Percentiles rank a stretch among this genome's conserved stretches.
These are phyloP conservation scores for Asarcornis scutulata DNA, from an alignment of 2,113 vertebrate species.

Conservation along the genomic window DNA sequence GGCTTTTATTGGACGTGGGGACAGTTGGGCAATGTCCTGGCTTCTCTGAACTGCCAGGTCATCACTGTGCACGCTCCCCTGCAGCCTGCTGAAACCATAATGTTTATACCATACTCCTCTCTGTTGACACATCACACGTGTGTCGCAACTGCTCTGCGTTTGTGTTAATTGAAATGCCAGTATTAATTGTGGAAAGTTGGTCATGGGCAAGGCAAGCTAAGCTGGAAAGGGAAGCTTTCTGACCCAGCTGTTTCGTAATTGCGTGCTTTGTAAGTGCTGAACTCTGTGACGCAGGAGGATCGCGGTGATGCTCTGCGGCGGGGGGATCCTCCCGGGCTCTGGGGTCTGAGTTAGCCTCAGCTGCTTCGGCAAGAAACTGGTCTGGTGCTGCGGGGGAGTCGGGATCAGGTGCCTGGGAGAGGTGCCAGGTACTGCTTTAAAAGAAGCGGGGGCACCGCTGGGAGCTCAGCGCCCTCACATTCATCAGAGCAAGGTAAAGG, in stretches of 20 bases:
- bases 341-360: background rate
- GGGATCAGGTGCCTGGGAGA: background rate
- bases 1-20: background rate
- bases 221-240: slow-evolving; percentile 11
- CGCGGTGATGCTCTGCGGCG: fast-evolving
- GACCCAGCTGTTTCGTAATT: background rate
- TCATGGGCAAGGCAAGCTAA: background rate
- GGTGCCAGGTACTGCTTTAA: background rate
- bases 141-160: background rate
- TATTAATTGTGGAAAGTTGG: slow-evolving; percentile 27
- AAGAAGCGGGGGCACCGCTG: background rate
- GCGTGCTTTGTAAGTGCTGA: background rate
- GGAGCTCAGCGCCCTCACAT: background rate
- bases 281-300: background rate
- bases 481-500: background rate
- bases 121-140: background rate
- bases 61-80: background rate
- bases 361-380: background rate
- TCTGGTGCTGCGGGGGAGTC: background rate
- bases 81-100: background rate
- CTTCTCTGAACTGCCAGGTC: background rate
- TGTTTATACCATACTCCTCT: background rate
- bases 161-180: background rate
- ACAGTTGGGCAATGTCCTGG: background rate
- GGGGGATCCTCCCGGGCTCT: fast-evolving